Base-by-base conservation (phyloP, 1,140 invertebrate genomes). In the Drosophila aff. region DNA sequence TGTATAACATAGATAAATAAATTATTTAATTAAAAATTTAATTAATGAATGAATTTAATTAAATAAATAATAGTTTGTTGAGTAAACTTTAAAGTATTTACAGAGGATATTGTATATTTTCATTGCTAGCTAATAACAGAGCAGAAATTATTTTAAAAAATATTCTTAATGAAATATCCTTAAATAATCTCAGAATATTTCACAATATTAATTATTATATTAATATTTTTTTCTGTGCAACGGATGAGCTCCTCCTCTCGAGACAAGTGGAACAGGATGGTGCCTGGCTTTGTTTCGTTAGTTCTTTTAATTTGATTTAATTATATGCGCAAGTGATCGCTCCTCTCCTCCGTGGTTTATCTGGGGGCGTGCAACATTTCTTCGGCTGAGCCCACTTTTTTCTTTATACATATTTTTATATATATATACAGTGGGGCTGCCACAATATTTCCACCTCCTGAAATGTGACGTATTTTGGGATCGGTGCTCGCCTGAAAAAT, bases 251-350 rank as follows among this genome's bases (percentile, higher is more conserved):
- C 62, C 71, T 72, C 31, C 38, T 38, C 13, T 21, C 44, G 78
- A 73, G 77, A 84, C 84, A 87, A 89, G 84, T 87, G 84, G 83
- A 82, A 87, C 83, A 71, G 21, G 68, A 58, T 55, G 65, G 61
- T 62, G 44, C 16, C 28, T 44, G 44, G 11, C 40, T 58, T 58
- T 62, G 47, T 62, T 68, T 78, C 46, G 49, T 47, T 60, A 43
- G 55, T 69, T 63, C 49, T 61, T 85, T 90, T 90, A 90, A 90
- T 90, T 90, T 82, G 81, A 90, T 90, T 90, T 90, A 90, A 90
- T 90, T 90, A 90, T 90, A 90, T 90, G 85, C 85, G 33, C 85
- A 78, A 64, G 59, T 58, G 58, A 31, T 65, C 44, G 60, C 64
- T 64, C 21, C 58, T 60, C 40, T 38, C n/a, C 78, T 60, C 60